These are phyloP conservation scores for Meliscaeva auricollis DNA, from an alignment of 2,888 invertebrate species.

Conservation along the genomic window DNA sequence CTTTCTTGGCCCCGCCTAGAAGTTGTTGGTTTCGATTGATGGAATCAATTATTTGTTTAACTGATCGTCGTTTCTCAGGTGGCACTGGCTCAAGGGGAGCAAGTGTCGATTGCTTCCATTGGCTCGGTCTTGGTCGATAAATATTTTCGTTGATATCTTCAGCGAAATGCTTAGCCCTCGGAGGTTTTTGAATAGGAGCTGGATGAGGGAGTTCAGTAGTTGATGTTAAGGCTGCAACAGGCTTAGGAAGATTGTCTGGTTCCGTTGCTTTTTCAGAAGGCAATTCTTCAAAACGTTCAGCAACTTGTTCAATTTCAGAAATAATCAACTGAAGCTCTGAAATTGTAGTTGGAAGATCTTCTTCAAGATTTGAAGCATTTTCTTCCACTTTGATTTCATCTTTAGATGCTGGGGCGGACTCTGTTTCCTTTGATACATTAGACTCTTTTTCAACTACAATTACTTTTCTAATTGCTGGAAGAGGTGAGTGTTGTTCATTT, in stretches of 20 bases:
- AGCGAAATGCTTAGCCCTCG: slow-evolving; percentile 42
- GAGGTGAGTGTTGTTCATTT: no score
- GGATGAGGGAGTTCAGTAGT: slow-evolving; percentile 34
- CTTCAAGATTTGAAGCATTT: slow-evolving; percentile 49
- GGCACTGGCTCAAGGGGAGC: slow-evolving; percentile 78
- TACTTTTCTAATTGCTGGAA: slow-evolving; percentile 40
- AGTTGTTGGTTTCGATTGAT: slow-evolving; percentile 83
- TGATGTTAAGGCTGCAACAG: slow-evolving; percentile 70
- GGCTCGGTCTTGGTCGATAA: slow-evolving; percentile 53
- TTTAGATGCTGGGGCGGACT: not conserved
- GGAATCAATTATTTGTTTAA: slow-evolving; percentile 83
- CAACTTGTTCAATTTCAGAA: slow-evolving; percentile 51
- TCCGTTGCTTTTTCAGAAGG: not conserved
- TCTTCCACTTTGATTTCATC: slow-evolving; percentile 44
- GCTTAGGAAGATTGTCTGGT: slow-evolving; percentile 48
- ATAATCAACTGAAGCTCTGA: slow-evolving; percentile 69
- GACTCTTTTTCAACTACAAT: slow-evolving; percentile 1
- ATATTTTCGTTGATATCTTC: slow-evolving; percentile 52
- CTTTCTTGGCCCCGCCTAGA: slow-evolving; percentile 78
- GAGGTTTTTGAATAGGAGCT: slow-evolving; percentile 61
- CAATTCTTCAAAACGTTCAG: slow-evolving; percentile 29
- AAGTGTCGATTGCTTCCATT: slow-evolving; percentile 78
- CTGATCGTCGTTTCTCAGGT: slow-evolving; percentile 80
- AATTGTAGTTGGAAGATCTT: slow-evolving; percentile 54
- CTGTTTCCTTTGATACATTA: slow-evolving; percentile 13